These are phyloP conservation scores for Ophion obscuratus DNA, from an alignment of 2,888 invertebrate species.

Conservation along the genomic window DNA sequence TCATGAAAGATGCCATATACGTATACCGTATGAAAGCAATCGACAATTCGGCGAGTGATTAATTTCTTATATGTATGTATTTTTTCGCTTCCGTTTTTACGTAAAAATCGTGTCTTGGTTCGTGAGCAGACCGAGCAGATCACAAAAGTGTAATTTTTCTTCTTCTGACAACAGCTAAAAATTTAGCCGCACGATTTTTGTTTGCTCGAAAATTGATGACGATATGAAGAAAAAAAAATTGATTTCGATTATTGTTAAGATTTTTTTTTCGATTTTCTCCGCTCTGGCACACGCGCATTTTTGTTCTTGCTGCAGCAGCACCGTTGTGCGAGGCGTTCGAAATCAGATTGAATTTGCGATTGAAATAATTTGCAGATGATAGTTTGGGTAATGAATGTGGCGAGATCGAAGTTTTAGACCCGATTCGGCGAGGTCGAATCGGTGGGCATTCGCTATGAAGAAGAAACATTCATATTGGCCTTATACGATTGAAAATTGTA, in stretches of 20 bases:
- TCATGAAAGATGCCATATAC: neutral
- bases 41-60: neutral
- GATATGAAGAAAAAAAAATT: constrained; percentile 29
- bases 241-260: constrained; percentile 28
- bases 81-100: constrained; percentile 14
- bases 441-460: constrained; percentile 19
- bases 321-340: constrained; percentile 10
- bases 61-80: neutral
- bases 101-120: neutral
- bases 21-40: neutral
- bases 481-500: constrained; percentile 64
- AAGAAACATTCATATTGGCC: constrained; percentile 62
- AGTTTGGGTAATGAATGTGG: constrained; percentile 35
- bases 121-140: neutral
- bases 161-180: constrained; percentile 39
- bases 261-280: constrained; percentile 2
- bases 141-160: constrained; percentile 1
- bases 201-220: constrained; percentile 26
- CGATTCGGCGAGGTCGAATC: constrained; percentile 22
- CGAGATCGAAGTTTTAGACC: neutral
- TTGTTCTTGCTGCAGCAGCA: constrained; percentile 3
- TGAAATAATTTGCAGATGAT: constrained; percentile 6
- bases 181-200: constrained; percentile 20
- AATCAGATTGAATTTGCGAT: constrained; percentile 10
- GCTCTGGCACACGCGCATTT: constrained; percentile 5